Base-by-base conservation (phyloP, 2,888 invertebrate genomes). In the Coelopa pilipes region DNA sequence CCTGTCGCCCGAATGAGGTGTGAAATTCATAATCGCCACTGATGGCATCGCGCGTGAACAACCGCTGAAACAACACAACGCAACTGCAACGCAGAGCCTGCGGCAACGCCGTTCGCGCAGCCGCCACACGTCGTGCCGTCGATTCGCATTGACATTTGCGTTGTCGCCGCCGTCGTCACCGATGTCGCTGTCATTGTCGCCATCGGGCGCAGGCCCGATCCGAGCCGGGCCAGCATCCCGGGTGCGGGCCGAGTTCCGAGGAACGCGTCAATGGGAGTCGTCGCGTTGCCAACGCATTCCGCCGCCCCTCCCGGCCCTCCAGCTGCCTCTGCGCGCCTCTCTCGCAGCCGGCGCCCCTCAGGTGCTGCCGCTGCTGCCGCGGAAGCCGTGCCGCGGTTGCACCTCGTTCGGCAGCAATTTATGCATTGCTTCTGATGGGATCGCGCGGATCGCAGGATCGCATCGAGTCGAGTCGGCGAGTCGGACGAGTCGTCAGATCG, bases 131-230 rank as follows among this genome's bases (percentile, higher is more conserved):
- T 34, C 70, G 59, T 67, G 53, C 34, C 45, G 66, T 47, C 70
- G 63, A 76, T 72, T 75, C 73, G 65, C 55, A 53, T 57, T 69
- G 73, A 71, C 60, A 73, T 71, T 73, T 55, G 70, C 65, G 65
- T 68, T 17, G 45, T 12, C 57, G 34, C 17, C 49, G 24, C 49
- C 45, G 19, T 50, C 53, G 63, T 45, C 19, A 21, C 19, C 53
- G 17, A 13, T 21, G 24, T 62, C 34, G 62, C 13, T 34, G 62
- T 34, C 34, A 62, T 34, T 62, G 19, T 59, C 57, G 21, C 62
- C 34, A 17, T 46, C 47, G 15, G 50, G 21, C 47, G 11, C 59
- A 59, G 17, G 15, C 21, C 15, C 46, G 49, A 69, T 9, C 21
- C 4, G 34, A 67, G 53, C 55, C 11, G 15, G 12, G 24, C 13